Conservation (phyloP, 2,888 invertebrate genomes). For the Melipona bicolor region DNA sequence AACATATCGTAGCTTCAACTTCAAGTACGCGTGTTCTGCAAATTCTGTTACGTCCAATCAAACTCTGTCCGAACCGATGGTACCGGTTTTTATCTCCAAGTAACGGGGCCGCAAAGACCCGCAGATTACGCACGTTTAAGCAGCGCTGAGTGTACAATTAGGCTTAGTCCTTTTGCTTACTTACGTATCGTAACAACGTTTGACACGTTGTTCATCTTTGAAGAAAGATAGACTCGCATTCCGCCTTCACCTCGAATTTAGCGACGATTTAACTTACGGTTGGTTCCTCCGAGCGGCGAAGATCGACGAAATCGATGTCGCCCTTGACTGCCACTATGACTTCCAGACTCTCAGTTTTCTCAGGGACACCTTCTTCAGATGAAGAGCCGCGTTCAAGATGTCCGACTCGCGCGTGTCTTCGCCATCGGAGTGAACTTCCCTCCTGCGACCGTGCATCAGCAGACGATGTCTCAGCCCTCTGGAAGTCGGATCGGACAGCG, state of each 20-base stretch:
- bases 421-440: constrained; percentile 83
- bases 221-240: neutral
- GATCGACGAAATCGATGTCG: constrained; percentile 80
- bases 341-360: constrained; percentile 92
- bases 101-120: constrained; percentile 11
- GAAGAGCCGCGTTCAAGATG: constrained; percentile 90
- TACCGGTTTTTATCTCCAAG: constrained; percentile 19
- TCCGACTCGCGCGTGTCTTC: constrained; percentile 87
- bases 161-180: constrained; percentile 26
- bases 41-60: constrained; percentile 51
- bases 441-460: constrained; percentile 78
- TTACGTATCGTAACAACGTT: constrained; percentile 1
- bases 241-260: neutral
- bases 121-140: constrained; percentile 14
- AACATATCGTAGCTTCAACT: constrained; percentile 21
- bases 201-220: neutral
- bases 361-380: constrained; percentile 92
- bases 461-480: constrained; percentile 79
- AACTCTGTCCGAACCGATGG: constrained; percentile 50
- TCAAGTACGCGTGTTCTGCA: neutral
- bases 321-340: constrained; percentile 86
- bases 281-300: constrained; percentile 73
- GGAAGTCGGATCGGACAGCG: constrained; percentile 87
- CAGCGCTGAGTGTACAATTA: constrained; percentile 43
- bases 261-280: constrained; percentile 30